These are phyloP conservation scores for Furnarius figulus DNA, from an alignment of 2,113 vertebrate genomes.

Conservation along the genomic window DNA sequence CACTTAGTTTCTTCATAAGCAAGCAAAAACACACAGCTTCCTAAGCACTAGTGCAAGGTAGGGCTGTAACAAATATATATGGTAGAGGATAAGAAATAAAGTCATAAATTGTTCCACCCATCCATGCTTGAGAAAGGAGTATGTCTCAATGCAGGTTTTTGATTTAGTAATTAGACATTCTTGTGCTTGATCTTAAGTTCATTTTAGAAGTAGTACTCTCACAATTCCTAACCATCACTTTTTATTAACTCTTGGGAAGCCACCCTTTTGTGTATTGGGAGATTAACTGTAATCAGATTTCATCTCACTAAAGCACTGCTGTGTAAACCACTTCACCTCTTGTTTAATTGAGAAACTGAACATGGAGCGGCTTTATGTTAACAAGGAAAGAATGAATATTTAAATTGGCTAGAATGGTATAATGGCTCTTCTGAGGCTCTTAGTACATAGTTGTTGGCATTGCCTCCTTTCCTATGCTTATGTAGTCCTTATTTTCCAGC, in stretches of 20 bases:
- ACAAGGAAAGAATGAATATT: slow-evolving; percentile 57
- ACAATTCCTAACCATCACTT: not conserved
- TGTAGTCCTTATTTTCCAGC: not conserved
- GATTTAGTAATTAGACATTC: not conserved
- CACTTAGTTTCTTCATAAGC: not conserved
- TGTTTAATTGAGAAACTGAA: slow-evolving; percentile 47
- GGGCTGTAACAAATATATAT: not conserved
- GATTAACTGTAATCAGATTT: slow-evolving; percentile 37
- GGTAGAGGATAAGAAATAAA: not conserved
- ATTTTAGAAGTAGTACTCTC: not conserved
- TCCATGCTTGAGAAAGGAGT: not conserved
- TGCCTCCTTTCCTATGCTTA: not conserved
- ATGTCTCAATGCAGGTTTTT: not conserved
- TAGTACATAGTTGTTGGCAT: not conserved
- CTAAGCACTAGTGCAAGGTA: not conserved
- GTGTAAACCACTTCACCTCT: slow-evolving; percentile 42
- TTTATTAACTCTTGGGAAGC: slow-evolving; percentile 28
- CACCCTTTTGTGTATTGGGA: slow-evolving; percentile 11
- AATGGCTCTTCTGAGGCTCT: slow-evolving; percentile 22
- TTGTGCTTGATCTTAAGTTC: not conserved
- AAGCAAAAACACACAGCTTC: not conserved
- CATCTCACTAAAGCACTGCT: slow-evolving; percentile 13
- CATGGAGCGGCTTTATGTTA: slow-evolving; percentile 32
- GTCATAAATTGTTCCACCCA: not conserved
- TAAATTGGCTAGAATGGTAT: slow-evolving; percentile 23